Evolutionary conservation across 2,113 vertebrate species (phyloP).

Genomic region (Onychostruthus taczanowskii): DNA sequence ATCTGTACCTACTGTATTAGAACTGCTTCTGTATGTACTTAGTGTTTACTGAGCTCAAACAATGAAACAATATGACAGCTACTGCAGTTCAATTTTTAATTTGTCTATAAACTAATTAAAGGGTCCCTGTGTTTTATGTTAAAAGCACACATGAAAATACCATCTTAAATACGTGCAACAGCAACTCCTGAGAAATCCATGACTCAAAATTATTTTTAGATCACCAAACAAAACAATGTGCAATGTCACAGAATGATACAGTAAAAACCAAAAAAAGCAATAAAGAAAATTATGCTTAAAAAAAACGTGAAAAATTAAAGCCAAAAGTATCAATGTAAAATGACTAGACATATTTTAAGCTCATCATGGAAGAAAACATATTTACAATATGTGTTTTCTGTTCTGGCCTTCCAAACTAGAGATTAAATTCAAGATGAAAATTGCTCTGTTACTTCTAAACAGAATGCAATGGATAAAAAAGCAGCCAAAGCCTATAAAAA

Average conservation of each 20-base stretch:
- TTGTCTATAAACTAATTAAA: conserved; percentile 17
- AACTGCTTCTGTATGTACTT: not conserved
- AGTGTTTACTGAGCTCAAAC: not conserved
- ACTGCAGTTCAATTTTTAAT: conserved; percentile 22
- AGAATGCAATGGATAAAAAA: not conserved
- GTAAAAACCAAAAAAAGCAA: not conserved
- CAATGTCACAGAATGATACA: conserved; percentile 51
- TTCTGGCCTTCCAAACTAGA: not conserved
- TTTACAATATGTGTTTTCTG: not conserved
- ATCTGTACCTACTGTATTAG: not conserved
- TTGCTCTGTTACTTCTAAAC: not conserved
- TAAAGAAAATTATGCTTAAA: not conserved
- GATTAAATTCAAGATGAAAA: not conserved
- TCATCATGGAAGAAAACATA: not conserved
- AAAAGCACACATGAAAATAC: not conserved
- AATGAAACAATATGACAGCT: not conserved
- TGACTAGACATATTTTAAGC: not conserved
- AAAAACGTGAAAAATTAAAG: not conserved
- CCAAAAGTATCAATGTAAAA: not conserved
- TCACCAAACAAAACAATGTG: conserved; percentile 18
- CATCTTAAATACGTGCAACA: not conserved
- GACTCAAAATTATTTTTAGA: conserved; percentile 64
- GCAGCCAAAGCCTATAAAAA: not conserved
- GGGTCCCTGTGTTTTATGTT: not conserved
- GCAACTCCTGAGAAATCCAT: conserved; percentile 51